Conservation (phyloP, 2,797 vertebrate species). For the Lutjanus campechanus region DNA sequence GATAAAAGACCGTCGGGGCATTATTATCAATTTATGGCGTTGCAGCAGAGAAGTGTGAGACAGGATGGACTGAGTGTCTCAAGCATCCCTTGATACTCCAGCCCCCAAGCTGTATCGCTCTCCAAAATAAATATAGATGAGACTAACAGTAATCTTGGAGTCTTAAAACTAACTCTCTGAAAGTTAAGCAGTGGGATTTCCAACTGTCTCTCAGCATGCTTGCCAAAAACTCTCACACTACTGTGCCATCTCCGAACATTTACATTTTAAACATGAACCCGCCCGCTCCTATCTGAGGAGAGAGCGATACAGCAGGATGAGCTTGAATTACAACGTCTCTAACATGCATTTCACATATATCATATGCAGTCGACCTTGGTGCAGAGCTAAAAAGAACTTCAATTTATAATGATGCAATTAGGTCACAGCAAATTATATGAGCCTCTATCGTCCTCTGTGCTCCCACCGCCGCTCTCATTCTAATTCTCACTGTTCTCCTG, state of each 20-base stretch:
- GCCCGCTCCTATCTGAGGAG: not conserved
- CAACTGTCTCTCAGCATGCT: conserved; percentile 42
- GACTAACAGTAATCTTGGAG: conserved; percentile 55
- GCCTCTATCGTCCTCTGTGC: conserved; percentile 75
- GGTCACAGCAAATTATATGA: conserved; percentile 79
- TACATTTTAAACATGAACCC: conserved; percentile 24
- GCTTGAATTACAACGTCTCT: conserved; percentile 1
- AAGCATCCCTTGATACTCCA: conserved; percentile 29
- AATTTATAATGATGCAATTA: conserved; percentile 72
- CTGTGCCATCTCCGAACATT: conserved; percentile 31
- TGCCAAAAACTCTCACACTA: conserved; percentile 37
- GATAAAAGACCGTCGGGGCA: conserved; percentile 31
- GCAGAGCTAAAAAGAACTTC: conserved; percentile 42
- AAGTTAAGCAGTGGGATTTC: conserved; percentile 61
- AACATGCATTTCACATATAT: conserved; percentile 26
- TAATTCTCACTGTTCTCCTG: conserved; percentile 59
- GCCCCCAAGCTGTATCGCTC: conserved; percentile 48
- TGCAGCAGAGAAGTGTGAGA: conserved; percentile 29
- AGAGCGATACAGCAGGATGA: conserved; percentile 16
- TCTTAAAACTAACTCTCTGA: conserved; percentile 51
- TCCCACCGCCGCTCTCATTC: conserved; percentile 58
- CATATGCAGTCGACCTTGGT: conserved; percentile 31
- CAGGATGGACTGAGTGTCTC: conserved; percentile 49
- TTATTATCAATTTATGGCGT: conserved; percentile 41
- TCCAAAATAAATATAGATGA: conserved; percentile 68